Evolutionary conservation across 2,888 invertebrate species (phyloP).

Genomic region (Notodonta ziczac): DNA sequence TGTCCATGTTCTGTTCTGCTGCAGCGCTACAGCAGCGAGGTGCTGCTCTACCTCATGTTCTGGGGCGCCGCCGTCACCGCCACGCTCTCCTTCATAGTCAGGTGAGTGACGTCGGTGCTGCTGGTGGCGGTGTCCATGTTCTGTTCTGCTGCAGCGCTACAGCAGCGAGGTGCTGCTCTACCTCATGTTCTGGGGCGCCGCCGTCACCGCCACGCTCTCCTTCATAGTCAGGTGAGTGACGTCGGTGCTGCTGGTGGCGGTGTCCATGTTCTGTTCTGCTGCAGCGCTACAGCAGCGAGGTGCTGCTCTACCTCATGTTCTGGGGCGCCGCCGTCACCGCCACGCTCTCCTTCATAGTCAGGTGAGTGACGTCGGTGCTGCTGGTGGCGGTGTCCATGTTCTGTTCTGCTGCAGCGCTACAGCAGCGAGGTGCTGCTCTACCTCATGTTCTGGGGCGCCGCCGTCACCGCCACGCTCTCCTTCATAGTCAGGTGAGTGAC

Average conservation of each 20-base stretch:
- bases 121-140: conserved; percentile 96
- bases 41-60: conserved; percentile 94
- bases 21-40: conserved; percentile 93
- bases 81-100: conserved; percentile 91
- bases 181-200: conserved; percentile 97
- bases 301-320: conserved; percentile 94
- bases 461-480: conserved; percentile 91
- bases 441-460: conserved; percentile 97
- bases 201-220: conserved; percentile 91
- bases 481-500: conserved; percentile 89
- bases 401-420: conserved; percentile 92
- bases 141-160: conserved; percentile 89
- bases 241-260: conserved; percentile 92
- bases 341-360: conserved; percentile 91
- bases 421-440: conserved; percentile 93
- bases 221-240: conserved; percentile 88
- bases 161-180: conserved; percentile 93
- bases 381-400: conserved; percentile 96
- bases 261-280: conserved; percentile 96
- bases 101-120: conserved; percentile 87
- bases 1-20: conserved; percentile 92
- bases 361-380: conserved; percentile 88
- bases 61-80: conserved; percentile 96
- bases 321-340: conserved; percentile 96
- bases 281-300: conserved; percentile 93